Base-by-base conservation (phyloP, 2,113 vertebrate species). In the Nipponia nippon region DNA sequence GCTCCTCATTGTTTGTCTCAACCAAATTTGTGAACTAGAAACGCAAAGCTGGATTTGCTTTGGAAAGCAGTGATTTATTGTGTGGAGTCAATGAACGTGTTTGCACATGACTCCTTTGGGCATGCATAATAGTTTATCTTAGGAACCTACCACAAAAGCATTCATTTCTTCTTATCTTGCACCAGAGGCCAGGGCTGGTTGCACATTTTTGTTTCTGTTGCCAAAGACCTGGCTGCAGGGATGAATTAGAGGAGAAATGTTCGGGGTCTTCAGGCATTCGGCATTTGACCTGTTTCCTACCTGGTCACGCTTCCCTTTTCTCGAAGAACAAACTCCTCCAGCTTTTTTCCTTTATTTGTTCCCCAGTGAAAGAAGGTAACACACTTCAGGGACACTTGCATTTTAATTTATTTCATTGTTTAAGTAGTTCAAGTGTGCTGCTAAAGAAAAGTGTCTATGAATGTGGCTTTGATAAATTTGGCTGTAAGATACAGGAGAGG, bases 21-120 rank as follows among this genome's bases (percentile, higher is more conserved):
- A 52, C n/a, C 86, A n/a, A 88, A 49, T 91, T 91, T 91, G 91
- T 91, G 94, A 97, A 91, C 86, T 63, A 52, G 86, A 84, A 93
- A 79, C 21, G 79, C 88, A 65, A 73, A 72, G 94, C 62, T 55
- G 42, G 70, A 49, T 96, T 91, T 71, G 21, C 87, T 76, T 55
- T 75, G 93, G 70, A 56, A 87, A 96, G 61, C 61, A 59, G 72
- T 95, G 95, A 97, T 98, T 98, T 97, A 93, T 93, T 66, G 70
- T 80, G n/a, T 53, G 89, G 91, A 90, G 70, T 69, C 63, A 83
- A 67, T 94, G 71, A 93, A 89, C 78, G 9, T 90, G 92, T 98
- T 98, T 98, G 96, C 97, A 90, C 89, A 61, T 52, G 94, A 80
- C 80, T 97, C 92, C 89, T 80, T 90, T 90, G 93, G 87, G 89